Evolutionary conservation across 2,888 invertebrate genomes (phyloP), one percentile per base, ranked within the genome.

Genomic region (Heteromurus nitidus): DNA sequence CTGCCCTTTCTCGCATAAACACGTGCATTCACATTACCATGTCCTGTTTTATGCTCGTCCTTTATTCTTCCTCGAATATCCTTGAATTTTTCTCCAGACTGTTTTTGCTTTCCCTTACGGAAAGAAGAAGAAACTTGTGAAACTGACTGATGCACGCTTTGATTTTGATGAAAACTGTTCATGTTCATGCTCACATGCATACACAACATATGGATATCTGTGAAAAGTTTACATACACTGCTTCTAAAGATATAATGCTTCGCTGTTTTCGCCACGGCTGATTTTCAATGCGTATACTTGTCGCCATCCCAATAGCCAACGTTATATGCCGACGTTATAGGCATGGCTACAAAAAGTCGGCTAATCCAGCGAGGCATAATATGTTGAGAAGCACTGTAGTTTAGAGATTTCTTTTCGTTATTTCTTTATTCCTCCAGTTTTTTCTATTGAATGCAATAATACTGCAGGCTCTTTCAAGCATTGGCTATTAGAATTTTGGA

Each of bases 381-480:
- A n/a, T n/a, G n/a, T n/a, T n/a, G n/a, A n/a, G n/a, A n/a, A n/a
- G 36, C 13, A 36, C 36, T 13, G 36, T 36, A 36, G 36, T 36
- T 36, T 47, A 44, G 3, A 47, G 18, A 7, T n/a, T 47, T 47
- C 9, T n/a, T 62, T 44, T 22, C 55, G 28, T 62, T 42, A 62
- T 73, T 73, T 62, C 44, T 73, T 62, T 62, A 47, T n/a, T 30
- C 62, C 26, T 73, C 62, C 62, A 62, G 62, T 62, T 62, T 73
- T 62, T 73, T 60, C 30, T 47, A n/a, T 28, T 58, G 60, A 72
- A 72, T 72, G 58, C 58, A 42, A 20, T 53, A 55, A 31, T 24
- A 22, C 73, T 55, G 18, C 26, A 60, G 73, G 30, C 28, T 42
- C 60, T 62, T 30, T 16, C 47, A 30, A 62, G 50, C 73, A 50